Evolutionary conservation across 2,113 vertebrate genomes (phyloP).

Genomic region (rat (Rattus norvegicus)): DNA sequence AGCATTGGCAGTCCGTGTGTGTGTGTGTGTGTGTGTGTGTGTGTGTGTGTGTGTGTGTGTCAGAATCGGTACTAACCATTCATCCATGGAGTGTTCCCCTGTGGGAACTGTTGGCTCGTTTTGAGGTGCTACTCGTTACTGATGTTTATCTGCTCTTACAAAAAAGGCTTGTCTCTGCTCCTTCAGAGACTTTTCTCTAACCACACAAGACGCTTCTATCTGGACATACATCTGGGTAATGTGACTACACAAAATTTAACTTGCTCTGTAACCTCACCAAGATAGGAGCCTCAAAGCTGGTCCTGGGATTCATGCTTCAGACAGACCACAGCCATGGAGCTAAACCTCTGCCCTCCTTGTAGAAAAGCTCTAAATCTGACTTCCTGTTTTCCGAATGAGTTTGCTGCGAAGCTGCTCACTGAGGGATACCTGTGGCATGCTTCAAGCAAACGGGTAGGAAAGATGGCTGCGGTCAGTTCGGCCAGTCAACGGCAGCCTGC

Average conservation of each 20-base stretch:
- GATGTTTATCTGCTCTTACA: neutral
- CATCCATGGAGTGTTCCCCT: too few species aligned
- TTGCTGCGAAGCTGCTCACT: neutral
- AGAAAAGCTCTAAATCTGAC: neutral
- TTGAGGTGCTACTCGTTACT: neutral
- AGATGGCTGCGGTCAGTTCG: neutral
- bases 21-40: too few species aligned
- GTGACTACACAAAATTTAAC: neutral
- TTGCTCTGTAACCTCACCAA: neutral
- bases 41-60: neutral
- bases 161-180: neutral
- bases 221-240: neutral
- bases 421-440: neutral
- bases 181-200: neutral
- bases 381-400: neutral
- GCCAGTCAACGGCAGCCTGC: neutral
- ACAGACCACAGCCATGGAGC: neutral
- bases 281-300: neutral
- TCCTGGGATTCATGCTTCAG: neutral
- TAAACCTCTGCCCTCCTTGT: neutral
- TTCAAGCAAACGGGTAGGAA: constrained; percentile 10
- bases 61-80: neutral
- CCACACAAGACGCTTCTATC: neutral
- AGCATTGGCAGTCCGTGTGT: neutral
- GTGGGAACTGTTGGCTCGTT: neutral